Evolutionary conservation across 2,888 invertebrate species (phyloP), one percentile per base, ranked within the genome.

Genomic region (Leptura quadrifasciata): DNA sequence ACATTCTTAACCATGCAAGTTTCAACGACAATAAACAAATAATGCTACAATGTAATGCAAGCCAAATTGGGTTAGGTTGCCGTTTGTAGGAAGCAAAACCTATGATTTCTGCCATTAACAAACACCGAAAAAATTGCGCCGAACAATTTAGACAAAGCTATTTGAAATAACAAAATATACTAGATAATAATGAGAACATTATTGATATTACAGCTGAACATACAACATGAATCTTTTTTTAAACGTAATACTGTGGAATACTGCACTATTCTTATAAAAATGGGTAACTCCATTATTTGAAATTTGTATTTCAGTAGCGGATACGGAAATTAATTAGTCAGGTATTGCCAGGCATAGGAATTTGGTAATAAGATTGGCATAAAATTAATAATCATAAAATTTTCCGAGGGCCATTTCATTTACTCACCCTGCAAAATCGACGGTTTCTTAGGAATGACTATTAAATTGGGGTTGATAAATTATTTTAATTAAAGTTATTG

Each of bases 401-500:
- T 63, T 58, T 27, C 63, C 63, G 18, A 15, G 12, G n/a, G 39
- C 39, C 10, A 39, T 63, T 63, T 21, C 20, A 10, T n/a, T 18
- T 12, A 12, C 21, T 39, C n/a, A 20, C 18, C 18, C 5, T 27
- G 31, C 17, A 20, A 35, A 67, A 52, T 67, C 54, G 57, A 68
- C 68, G 57, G 55, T 68, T 31, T 57, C 68, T 68, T 68, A 68
- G 58, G 69, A n/a, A 17, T 9, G 47, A 35, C 69, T 70, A 39
- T 70, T 39, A 60, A 70, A 58, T 47, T 39, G 39, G 58, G 54
- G 58, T 55, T 85, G 85, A 86, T 86, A 82, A 84, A 86, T 86
- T 84, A 84, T 84, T 86, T 86, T 85, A 85, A 85, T 86, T 85
- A 85, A 85, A 85, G 83, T 85, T 85, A 86, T 85, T 84, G 85